These are phyloP conservation scores for Henricia sp. DNA, from an alignment of 53 echinoderm and acorn worm genomes.

Conservation along the genomic window DNA sequence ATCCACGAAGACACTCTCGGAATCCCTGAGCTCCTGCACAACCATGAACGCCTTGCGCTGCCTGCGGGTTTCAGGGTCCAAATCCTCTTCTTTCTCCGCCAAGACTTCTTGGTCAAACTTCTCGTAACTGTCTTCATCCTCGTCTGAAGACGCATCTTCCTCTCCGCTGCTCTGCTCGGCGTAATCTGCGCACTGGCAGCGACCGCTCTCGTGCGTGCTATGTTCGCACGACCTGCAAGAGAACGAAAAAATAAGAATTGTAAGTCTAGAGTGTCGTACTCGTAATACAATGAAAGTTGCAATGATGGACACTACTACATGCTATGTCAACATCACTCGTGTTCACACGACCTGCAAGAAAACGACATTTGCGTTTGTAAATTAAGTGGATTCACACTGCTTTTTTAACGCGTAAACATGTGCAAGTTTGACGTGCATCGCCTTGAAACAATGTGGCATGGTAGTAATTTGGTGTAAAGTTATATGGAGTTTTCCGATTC, in stretches of 20 bases:
- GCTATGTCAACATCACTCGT: too few species aligned
- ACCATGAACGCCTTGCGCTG: conserved; percentile 88
- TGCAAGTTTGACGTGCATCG: too few species aligned
- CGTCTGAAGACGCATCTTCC: conserved; percentile 55
- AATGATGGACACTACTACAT: too few species aligned
- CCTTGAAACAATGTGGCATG: too few species aligned
- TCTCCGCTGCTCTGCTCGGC: conserved; percentile 62
- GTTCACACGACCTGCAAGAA: conserved; percentile 47
- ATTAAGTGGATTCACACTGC: too few species aligned
- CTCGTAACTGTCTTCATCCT: conserved; percentile 64
- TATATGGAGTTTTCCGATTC: too few species aligned
- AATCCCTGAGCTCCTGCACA: conserved; percentile 90
- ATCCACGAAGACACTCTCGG: conserved; percentile 91
- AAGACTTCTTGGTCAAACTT: conserved; percentile 45
- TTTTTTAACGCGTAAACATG: too few species aligned
- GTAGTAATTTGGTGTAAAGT: too few species aligned
- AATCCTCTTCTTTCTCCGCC: conserved; percentile 48
- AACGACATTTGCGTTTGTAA: background rate
- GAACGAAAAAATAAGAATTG: too few species aligned
- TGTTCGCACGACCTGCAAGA: conserved; percentile 62
- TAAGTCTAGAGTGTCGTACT: too few species aligned
- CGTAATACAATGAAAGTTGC: too few species aligned
- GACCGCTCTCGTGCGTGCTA: conserved; percentile 56
- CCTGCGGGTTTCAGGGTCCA: conserved; percentile 61
- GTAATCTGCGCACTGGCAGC: conserved; percentile 65